Evolutionary conservation across 1,140 invertebrate species (phyloP).

Genomic region (Dendroctonus valens): DNA sequence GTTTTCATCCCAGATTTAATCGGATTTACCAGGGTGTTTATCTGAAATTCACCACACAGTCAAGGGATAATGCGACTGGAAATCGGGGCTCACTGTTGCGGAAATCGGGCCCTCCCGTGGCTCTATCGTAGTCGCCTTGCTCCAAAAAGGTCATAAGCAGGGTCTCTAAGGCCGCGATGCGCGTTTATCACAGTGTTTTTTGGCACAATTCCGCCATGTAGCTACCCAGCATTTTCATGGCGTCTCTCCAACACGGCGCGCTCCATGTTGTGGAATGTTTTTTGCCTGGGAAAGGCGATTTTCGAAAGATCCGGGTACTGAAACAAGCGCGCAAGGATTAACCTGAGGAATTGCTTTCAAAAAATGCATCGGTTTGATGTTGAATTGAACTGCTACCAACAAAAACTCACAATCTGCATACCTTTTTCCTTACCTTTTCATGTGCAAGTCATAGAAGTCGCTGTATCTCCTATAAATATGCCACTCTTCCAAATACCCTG

Average conservation of each 20-base stretch:
- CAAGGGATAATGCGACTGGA: not conserved
- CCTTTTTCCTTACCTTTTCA: constrained; percentile 73
- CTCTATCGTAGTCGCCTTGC: constrained; percentile 75
- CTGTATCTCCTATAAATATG: constrained; percentile 83
- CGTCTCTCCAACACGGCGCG: constrained; percentile 81
- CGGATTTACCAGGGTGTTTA: constrained; percentile 77
- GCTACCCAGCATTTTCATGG: constrained; percentile 78
- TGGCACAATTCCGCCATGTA: constrained; percentile 75
- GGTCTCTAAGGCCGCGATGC: constrained; percentile 65
- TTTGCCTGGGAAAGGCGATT: constrained; percentile 87
- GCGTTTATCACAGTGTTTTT: constrained; percentile 60
- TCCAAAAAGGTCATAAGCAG: constrained; percentile 75
- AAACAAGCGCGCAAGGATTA: not conserved
- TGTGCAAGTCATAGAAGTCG: constrained; percentile 87
- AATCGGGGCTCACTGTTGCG: constrained; percentile 53
- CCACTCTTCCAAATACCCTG: constrained; percentile 70
- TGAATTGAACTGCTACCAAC: too few species aligned
- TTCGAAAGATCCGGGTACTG: constrained; percentile 77
- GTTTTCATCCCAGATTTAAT: constrained; percentile 77
- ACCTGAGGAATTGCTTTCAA: not conserved
- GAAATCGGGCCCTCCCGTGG: constrained; percentile 61
- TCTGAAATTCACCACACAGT: constrained; percentile 50
- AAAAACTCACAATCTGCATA: constrained; percentile 39
- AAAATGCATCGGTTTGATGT: too few species aligned
- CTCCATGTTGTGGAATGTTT: constrained; percentile 91